Conservation (phyloP, 2,113 vertebrate species). For the Lagopus leucura region DNA sequence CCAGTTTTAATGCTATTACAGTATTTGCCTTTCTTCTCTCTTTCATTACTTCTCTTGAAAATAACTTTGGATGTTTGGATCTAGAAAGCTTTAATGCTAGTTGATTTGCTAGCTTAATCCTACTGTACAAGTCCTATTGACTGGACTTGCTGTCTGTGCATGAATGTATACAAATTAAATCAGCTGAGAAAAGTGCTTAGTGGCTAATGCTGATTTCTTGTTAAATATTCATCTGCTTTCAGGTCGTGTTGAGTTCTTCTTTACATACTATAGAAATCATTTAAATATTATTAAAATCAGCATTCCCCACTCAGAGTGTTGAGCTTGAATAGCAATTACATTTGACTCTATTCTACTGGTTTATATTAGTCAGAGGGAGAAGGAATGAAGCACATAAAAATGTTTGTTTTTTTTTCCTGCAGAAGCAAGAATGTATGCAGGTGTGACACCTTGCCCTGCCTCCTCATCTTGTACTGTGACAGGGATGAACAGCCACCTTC, state of each 20-base stretch:
- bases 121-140: neutral
- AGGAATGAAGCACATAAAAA: rapidly evolving
- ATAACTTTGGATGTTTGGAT: neutral
- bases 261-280: neutral
- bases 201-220: neutral
- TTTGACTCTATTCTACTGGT: neutral
- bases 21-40: neutral
- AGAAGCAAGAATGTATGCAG: neutral
- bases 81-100: neutral
- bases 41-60: neutral
- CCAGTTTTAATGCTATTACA: neutral
- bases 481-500: neutral
- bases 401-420: neutral
- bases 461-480: neutral
- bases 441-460: neutral
- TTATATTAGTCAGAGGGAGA: neutral
- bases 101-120: neutral
- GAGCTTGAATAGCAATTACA: neutral
- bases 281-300: neutral
- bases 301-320: neutral
- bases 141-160: neutral
- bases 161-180: neutral
- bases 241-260: neutral
- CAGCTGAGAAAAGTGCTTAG: neutral
- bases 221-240: neutral